Percentiles rank a stretch among this genome's conserved stretches.
phyloP scores from a whole-genome alignment of 2,797 vertebrate species.

The Yasuhikotakia modesta region DNA sequence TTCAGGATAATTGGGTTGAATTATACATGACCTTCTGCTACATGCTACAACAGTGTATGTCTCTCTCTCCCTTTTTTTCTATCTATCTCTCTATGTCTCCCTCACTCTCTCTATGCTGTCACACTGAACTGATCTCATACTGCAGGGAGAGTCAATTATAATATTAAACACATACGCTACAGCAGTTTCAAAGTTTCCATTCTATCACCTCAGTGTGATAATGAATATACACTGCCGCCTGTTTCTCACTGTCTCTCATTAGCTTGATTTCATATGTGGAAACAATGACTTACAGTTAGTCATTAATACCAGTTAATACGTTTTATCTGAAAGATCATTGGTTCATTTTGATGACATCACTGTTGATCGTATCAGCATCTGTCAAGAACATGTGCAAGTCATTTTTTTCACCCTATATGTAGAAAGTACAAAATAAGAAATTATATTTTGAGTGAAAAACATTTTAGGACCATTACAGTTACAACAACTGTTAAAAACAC shows the following conservation, averaged over 20 bases:
- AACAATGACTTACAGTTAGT: background rate
- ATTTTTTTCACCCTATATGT: background rate
- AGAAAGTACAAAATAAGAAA: background rate
- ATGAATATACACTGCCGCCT: background rate
- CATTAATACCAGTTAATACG: background rate
- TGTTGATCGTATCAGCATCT: background rate
- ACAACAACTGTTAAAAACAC: too few species aligned
- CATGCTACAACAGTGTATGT: slow-evolving; percentile 61
- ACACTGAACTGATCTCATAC: slow-evolving; percentile 8
- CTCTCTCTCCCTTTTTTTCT: slow-evolving; percentile 25
- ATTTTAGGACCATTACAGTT: too few species aligned
- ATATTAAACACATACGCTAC: background rate
- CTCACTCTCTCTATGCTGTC: slow-evolving; percentile 3
- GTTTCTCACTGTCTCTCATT: slow-evolving; percentile 7
- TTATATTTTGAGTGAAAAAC: too few species aligned
- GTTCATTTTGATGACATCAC: background rate
- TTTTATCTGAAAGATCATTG: background rate
- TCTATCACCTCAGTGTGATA: slow-evolving; percentile 1
- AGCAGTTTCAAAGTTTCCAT: slow-evolving; percentile 12
- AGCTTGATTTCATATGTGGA: background rate
- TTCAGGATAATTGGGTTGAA: slow-evolving; percentile 69
- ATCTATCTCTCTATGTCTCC: slow-evolving; percentile 16
- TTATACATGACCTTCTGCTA: slow-evolving; percentile 76
- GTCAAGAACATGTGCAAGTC: background rate
- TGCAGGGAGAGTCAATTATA: slow-evolving; percentile 15